Evolutionary conservation across 1,140 invertebrate genomes (phyloP).

Genomic region (Chionoecetes opilio): DNA sequence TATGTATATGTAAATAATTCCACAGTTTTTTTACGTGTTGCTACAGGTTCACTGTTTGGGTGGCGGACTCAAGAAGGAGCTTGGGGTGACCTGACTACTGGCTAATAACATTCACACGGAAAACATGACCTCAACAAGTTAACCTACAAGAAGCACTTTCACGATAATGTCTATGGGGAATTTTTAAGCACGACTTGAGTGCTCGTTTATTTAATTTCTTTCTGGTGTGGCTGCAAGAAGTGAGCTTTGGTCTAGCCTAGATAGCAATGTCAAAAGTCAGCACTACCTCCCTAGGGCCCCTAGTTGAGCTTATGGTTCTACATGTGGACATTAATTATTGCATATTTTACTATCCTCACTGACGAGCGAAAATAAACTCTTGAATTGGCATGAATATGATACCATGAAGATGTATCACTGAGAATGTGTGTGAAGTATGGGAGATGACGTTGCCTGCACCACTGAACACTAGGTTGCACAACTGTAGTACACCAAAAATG

Average conservation of each 20-base stretch:
- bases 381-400: constrained; percentile 79
- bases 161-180: constrained; percentile 54
- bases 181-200: constrained; percentile 37
- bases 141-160: constrained; percentile 79
- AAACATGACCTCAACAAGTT: constrained; percentile 73
- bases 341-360: constrained; percentile 80
- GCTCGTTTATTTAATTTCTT: constrained; percentile 61
- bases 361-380: constrained; percentile 79
- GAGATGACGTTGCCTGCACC: constrained; percentile 73
- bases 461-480: constrained; percentile 71
- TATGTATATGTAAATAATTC: too few species aligned
- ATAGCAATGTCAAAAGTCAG: constrained; percentile 79
- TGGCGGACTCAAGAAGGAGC: constrained; percentile 48
- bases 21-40: constrained; percentile 71
- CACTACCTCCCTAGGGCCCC: constrained; percentile 76
- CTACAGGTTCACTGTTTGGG: constrained; percentile 60
- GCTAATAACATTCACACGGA: constrained; percentile 73
- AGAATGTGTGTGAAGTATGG: constrained; percentile 71
- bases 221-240: constrained; percentile 72
- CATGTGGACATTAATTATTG: constrained; percentile 79
- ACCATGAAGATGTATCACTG: constrained; percentile 70
- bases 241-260: constrained; percentile 76
- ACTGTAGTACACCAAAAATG: constrained; percentile 74
- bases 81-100: constrained; percentile 63
- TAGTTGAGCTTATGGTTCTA: constrained; percentile 79